Percentiles rank a stretch among this genome's conserved stretches.
These are phyloP conservation scores for Coenonympha arcania DNA, from an alignment of 2,888 invertebrate species.

Conservation along the genomic window DNA sequence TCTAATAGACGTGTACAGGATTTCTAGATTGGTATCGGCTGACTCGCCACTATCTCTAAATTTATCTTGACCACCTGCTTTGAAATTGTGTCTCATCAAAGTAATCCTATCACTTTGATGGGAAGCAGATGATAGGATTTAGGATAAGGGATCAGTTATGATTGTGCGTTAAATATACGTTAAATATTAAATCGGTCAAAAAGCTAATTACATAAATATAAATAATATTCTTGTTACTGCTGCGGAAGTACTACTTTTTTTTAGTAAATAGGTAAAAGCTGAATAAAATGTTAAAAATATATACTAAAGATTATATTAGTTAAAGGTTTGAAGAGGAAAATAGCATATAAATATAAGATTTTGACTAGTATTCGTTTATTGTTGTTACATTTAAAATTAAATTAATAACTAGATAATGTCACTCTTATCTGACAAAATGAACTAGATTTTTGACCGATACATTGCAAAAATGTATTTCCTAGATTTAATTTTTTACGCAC, in stretches of 20 bases:
- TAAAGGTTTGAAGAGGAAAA: conserved; percentile 45
- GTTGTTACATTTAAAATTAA: conserved; percentile 57
- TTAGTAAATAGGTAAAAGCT: conserved; percentile 32
- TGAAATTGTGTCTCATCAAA: background rate
- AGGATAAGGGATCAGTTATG: conserved; percentile 30
- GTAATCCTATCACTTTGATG: background rate
- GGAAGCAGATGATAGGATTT: conserved; percentile 27
- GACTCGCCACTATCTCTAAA: conserved; percentile 33
- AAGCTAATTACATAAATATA: conserved; percentile 61
- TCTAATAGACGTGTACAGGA: conserved; percentile 29
- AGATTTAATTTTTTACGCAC: conserved; percentile 45
- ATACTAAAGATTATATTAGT: conserved; percentile 11
- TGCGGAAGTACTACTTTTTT: conserved; percentile 34
- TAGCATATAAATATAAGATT: conserved; percentile 46
- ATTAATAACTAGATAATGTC: conserved; percentile 74
- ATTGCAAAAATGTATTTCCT: conserved; percentile 11
- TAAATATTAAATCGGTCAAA: conserved; percentile 72
- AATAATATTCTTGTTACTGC: conserved; percentile 51
- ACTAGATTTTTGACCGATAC: conserved; percentile 68
- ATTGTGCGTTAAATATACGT: conserved; percentile 54
- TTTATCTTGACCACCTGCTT: conserved; percentile 25
- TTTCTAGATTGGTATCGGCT: conserved; percentile 43
- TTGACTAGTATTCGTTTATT: conserved; percentile 70
- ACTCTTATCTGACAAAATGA: conserved; percentile 58
- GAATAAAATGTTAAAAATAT: conserved; percentile 31